These are phyloP conservation scores for Silurus asotus DNA, from an alignment of 2,113 vertebrate species.

Conservation along the genomic window DNA sequence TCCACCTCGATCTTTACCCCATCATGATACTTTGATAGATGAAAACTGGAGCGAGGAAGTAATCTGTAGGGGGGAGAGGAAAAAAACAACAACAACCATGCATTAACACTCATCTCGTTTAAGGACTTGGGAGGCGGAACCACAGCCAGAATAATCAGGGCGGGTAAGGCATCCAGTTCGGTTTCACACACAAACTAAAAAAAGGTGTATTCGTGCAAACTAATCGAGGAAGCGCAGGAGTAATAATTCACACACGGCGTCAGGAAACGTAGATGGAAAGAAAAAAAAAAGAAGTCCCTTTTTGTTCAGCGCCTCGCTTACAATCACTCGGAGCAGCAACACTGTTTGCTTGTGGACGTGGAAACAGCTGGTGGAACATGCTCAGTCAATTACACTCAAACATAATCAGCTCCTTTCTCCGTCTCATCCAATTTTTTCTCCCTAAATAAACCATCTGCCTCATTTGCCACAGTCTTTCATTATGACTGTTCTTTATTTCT, in stretches of 20 bases:
- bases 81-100: no score
- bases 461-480: background rate
- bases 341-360: background rate
- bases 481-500: background rate
- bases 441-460: background rate
- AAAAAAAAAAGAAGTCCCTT: background rate
- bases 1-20: conserved; percentile 48
- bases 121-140: background rate
- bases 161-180: background rate
- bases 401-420: background rate
- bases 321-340: background rate
- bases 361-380: conserved; percentile 3
- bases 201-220: no score
- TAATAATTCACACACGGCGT: background rate
- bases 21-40: conserved; percentile 37
- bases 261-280: background rate
- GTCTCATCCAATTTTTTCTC: background rate
- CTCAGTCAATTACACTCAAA: background rate
- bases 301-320: background rate
- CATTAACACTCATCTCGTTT: background rate
- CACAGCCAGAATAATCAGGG: background rate
- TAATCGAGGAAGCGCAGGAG: background rate
- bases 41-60: background rate
- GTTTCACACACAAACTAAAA: background rate
- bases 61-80: background rate